A percentile compares a stretch with the other conserved stretches of the same genome.
phyloP scores from a whole-genome alignment of 2,113 vertebrate genomes.

The Hystrix brachyura region DNA sequence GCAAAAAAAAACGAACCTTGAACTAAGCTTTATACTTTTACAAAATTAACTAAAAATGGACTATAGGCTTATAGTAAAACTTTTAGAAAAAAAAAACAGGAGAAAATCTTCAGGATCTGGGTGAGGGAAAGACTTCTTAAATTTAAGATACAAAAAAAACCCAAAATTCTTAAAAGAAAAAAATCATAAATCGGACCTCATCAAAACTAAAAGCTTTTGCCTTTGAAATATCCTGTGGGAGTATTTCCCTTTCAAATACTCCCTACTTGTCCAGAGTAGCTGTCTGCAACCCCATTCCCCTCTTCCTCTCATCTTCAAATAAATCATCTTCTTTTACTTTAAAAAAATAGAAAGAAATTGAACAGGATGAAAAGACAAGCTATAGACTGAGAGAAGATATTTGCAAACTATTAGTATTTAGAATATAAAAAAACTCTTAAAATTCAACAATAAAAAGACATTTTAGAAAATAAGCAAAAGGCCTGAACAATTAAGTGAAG shows the following conservation, averaged over 20 bases:
- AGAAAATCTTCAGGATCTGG: slow-evolving; percentile 55
- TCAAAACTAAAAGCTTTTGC: slow-evolving; percentile 26
- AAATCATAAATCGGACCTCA: not conserved
- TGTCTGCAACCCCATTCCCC: too few species aligned
- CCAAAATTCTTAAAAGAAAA: slow-evolving; percentile 53
- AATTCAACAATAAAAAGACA: slow-evolving; percentile 29
- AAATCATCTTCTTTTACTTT: too few species aligned
- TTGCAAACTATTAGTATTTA: slow-evolving; percentile 33
- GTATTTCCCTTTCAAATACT: too few species aligned
- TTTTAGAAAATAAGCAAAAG: slow-evolving; percentile 50
- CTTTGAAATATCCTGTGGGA: slow-evolving; percentile 11
- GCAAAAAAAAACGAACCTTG: not conserved
- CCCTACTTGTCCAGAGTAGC: too few species aligned
- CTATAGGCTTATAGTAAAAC: slow-evolving; percentile 21
- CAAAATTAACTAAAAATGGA: slow-evolving; percentile 34
- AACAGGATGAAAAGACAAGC: slow-evolving; percentile 46
- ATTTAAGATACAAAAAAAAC: slow-evolving; percentile 26
- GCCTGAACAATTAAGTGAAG: slow-evolving; percentile 17
- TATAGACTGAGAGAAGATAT: slow-evolving; percentile 31
- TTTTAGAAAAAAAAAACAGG: slow-evolving; percentile 39
- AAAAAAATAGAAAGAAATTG: too few species aligned
- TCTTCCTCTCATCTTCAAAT: too few species aligned
- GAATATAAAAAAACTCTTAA: slow-evolving; percentile 41
- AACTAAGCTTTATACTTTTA: slow-evolving; percentile 20
- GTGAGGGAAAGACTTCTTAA: slow-evolving; percentile 41